These are phyloP conservation scores for Gasterosteus aculeatus DNA, from an alignment of 2,113 vertebrate genomes.

Conservation along the genomic window DNA sequence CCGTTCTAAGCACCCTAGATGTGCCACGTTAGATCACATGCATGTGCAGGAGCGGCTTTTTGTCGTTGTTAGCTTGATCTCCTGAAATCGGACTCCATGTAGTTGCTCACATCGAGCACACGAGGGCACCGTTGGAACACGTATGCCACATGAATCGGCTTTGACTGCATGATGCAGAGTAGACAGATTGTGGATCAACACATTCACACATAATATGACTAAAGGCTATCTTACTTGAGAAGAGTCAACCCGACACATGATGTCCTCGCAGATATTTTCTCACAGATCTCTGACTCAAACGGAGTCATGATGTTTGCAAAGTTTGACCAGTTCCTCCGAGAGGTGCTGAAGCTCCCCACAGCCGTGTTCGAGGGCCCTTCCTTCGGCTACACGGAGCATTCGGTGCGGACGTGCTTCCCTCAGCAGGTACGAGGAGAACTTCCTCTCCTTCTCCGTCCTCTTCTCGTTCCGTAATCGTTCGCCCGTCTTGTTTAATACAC, in stretches of 20 bases:
- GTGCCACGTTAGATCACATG: neutral
- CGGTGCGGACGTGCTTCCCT: conserved; percentile 90
- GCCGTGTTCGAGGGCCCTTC: conserved; percentile 97
- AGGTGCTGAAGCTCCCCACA: conserved; percentile 93
- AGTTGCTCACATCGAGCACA: conserved; percentile 53
- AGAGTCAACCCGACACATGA: conserved; percentile 10
- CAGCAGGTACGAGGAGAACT: conserved; percentile 86
- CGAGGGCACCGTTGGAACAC: conserved; percentile 39
- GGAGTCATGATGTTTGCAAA: conserved; percentile 91
- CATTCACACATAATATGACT: conserved; percentile 15
- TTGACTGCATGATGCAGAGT: neutral
- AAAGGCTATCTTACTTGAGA: conserved; percentile 9
- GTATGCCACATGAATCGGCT: neutral
- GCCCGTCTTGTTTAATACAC: neutral
- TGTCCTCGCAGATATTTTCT: conserved; percentile 91
- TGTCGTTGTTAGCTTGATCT: neutral
- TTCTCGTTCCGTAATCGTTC: neutral
- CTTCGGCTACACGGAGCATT: conserved; percentile 95
- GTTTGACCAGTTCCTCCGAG: conserved; percentile 94
- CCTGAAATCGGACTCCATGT: conserved; percentile 8
- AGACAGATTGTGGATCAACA: conserved; percentile 2
- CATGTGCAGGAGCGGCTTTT: neutral
- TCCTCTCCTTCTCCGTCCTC: neutral
- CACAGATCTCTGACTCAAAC: conserved; percentile 93
- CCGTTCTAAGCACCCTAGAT: neutral